Evolutionary conservation across 2,113 vertebrate species (phyloP), one percentile per base, ranked within the genome.

Genomic region (Phyllostomus hastatus): DNA sequence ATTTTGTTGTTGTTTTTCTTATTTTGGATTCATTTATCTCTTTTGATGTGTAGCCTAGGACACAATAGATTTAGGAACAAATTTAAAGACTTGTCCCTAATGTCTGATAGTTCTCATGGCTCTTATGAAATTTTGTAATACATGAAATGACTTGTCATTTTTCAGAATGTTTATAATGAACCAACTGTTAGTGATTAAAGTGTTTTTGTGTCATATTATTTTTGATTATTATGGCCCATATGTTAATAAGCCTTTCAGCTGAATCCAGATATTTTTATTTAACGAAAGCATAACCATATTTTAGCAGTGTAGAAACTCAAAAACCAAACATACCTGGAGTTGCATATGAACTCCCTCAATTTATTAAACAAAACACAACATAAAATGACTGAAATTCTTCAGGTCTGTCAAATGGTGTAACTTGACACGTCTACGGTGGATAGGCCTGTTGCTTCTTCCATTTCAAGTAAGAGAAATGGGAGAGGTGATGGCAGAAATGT

Each of bases 91-190:
- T 76, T 93, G 9, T 75, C 8, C 24, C 22, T 91, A n/a, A 41
- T n/a, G 16, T 79, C 66, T 86, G 46, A 70, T 52, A 64, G 80
- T 66, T 95, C 38, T 88, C 26, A 48, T 28, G 69, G 69, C 24
- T 96, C 26, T 50, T 80, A 22, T 9, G 64, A 88, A 93, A 75
- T 48, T 80, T 70, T 92, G 3, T 66, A 69, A n/a, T 64, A 16
- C 52, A n/a, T 64, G 54, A 91, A 96, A 95, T 67, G 24, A 48
- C 31, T 88, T 69, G 1, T 69, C 20, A 87, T 59, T 95, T 94
- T 95, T 80, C 17, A 87, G 70, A 73, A 94, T 83, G 26, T 67
- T 92, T 38, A 66, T 33, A 90, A 31, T 88, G 31, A 88, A 61
- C 22, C 38, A 95, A 67, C 85, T 85, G 11, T 46, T 90, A 81